phyloP scores from a whole-genome alignment of 1,140 invertebrate genomes.

The Euschistus heros region DNA sequence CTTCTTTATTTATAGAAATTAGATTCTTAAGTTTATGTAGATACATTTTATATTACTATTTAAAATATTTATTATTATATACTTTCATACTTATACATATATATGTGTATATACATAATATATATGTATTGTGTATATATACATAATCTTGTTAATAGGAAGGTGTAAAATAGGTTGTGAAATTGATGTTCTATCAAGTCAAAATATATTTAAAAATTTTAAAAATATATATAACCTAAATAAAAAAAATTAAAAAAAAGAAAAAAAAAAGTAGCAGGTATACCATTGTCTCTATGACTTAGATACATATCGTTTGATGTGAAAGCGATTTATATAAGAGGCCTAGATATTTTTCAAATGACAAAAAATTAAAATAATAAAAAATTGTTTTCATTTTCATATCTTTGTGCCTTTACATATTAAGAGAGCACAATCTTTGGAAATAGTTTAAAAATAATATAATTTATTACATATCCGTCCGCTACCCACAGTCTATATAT shows the following conservation, averaged over 20 bases:
- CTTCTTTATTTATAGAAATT: conserved; percentile 12
- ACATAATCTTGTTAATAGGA: conserved; percentile 8
- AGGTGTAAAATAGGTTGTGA: conserved; percentile 15
- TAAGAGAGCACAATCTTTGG: conserved; percentile 14
- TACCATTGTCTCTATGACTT: conserved; percentile 4
- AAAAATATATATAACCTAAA: background rate
- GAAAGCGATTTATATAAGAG: conserved; percentile 17
- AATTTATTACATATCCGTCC: conserved; percentile 13
- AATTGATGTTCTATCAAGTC: conserved; percentile 1
- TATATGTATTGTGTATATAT: background rate
- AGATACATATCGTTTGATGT: conserved; percentile 15
- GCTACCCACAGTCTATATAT: conserved; percentile 15
- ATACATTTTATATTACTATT: conserved; percentile 12
- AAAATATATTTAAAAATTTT: conserved; percentile 5
- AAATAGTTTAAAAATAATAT: conserved; percentile 11
- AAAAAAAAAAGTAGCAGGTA: conserved; percentile 10
- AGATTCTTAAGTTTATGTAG: conserved; percentile 15
- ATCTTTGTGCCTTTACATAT: conserved; percentile 16
- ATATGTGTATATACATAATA: background rate
- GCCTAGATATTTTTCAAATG: conserved; percentile 9
- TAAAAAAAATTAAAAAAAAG: background rate
- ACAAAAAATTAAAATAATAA: background rate
- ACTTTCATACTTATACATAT: background rate
- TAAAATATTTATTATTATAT: conserved; percentile 7
- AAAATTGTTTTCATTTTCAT: conserved; percentile 1